A percentile compares a stretch with the other conserved stretches of the same genome.
phyloP scores from a whole-genome alignment of 2,888 invertebrate species.

The Eurois occulta region DNA sequence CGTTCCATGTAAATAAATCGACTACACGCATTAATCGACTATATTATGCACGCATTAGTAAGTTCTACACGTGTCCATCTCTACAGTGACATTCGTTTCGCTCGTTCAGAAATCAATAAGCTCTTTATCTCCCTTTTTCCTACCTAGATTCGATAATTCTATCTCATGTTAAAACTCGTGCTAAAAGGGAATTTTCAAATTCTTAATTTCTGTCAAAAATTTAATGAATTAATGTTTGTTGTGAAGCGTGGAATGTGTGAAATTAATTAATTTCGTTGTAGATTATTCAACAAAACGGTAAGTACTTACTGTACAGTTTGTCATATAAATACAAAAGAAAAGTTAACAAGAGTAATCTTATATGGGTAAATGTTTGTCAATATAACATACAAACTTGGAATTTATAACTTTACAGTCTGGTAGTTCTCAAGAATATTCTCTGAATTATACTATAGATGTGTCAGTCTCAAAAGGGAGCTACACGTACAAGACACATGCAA shows the following conservation, averaged over 20 bases:
- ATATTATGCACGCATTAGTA: background rate
- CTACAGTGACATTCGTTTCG: background rate
- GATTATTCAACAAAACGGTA: background rate
- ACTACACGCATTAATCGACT: background rate
- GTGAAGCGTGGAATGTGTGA: background rate
- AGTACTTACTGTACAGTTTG: background rate
- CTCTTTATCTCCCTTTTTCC: constrained; percentile 3
- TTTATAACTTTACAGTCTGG: no score
- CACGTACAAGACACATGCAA: no score
- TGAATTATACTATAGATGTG: background rate
- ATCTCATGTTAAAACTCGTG: background rate
- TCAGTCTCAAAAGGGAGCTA: background rate
- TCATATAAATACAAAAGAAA: background rate
- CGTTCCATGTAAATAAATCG: no score
- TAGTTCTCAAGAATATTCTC: background rate
- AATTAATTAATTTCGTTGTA: background rate
- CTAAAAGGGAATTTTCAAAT: background rate
- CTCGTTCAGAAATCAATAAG: constrained; percentile 26
- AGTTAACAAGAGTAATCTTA: no score
- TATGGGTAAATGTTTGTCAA: constrained; percentile 23
- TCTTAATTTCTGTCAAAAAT: constrained; percentile 16
- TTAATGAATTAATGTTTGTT: background rate
- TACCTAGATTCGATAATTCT: background rate
- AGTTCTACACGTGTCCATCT: background rate
- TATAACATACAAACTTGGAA: background rate